These are phyloP conservation scores for Philonicus albiceps DNA, from an alignment of 2,888 invertebrate genomes.

Conservation along the genomic window DNA sequence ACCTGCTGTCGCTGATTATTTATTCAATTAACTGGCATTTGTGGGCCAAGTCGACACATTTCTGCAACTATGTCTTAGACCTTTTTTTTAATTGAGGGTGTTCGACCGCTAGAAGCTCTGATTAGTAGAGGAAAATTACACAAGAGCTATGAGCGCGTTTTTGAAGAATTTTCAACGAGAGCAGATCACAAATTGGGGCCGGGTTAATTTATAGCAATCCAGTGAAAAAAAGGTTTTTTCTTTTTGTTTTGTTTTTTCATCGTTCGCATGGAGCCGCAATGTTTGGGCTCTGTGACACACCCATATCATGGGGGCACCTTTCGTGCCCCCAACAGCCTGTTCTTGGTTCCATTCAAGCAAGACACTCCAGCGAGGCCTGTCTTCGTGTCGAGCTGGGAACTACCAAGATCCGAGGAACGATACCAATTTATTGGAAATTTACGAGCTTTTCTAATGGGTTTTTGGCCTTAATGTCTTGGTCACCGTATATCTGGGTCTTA, in stretches of 20 bases:
- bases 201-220: constrained; percentile 18
- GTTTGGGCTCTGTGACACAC: constrained; percentile 6
- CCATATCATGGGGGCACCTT: constrained; percentile 25
- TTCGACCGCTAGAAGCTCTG: neutral
- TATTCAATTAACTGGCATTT: neutral
- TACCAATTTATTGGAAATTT: constrained; percentile 29
- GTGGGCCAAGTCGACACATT: neutral
- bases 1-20: neutral
- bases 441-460: constrained; percentile 4
- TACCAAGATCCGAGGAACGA: neutral
- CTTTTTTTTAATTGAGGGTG: constrained; percentile 25
- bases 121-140: constrained; percentile 24
- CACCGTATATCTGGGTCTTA: neutral
- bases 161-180: constrained; percentile 29
- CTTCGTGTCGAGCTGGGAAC: neutral
- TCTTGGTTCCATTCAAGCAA: neutral
- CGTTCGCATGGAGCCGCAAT: neutral
- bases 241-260: neutral
- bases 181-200: constrained; percentile 6
- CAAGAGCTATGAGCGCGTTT: neutral
- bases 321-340: neutral
- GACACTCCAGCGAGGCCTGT: neutral
- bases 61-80: neutral
- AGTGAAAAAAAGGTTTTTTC: neutral
- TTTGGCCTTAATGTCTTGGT: neutral